These are phyloP conservation scores for Ceraclea dissimilis DNA, from an alignment of 2,888 invertebrate species.

Conservation along the genomic window DNA sequence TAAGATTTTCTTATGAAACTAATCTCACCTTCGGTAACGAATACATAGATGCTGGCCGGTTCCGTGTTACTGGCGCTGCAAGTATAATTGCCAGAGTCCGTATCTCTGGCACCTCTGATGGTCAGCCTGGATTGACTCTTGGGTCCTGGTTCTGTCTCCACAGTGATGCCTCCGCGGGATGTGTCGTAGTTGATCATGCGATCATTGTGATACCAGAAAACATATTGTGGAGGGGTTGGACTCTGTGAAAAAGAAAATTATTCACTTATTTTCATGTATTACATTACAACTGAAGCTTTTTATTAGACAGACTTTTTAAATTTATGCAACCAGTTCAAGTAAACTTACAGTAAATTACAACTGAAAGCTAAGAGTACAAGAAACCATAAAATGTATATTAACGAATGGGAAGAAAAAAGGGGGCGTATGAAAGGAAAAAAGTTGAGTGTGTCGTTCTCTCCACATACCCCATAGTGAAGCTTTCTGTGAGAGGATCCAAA, in stretches of 20 bases:
- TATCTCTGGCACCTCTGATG: conserved; percentile 73
- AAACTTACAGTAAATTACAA: too few relatives aligned
- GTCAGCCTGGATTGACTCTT: conserved; percentile 79
- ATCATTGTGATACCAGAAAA: conserved; percentile 93
- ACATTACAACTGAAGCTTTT: not conserved
- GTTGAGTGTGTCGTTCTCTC: too few relatives aligned
- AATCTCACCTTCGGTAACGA: conserved; percentile 73
- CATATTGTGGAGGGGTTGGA: conserved; percentile 87
- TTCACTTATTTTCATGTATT: not conserved
- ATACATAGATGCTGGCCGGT: conserved; percentile 82
- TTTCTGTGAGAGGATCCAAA: too few relatives aligned
- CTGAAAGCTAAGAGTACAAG: too few relatives aligned
- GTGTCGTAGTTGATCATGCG: conserved; percentile 91
- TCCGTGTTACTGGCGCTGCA: conserved; percentile 86
- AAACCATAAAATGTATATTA: too few relatives aligned
- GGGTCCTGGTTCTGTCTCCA: conserved; percentile 76
- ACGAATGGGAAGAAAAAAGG: too few relatives aligned
- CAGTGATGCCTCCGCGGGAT: conserved; percentile 70
- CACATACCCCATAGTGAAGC: too few relatives aligned
- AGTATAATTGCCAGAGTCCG: conserved; percentile 86
- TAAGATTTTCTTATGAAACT: too few relatives aligned
- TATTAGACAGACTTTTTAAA: not conserved
- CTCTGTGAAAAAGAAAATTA: conserved; percentile 48
- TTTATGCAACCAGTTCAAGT: too few relatives aligned
- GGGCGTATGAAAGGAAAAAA: too few relatives aligned